Base-by-base conservation (phyloP, 35 echinoderm and acorn worm species). In the Acanthaster planci region DNA sequence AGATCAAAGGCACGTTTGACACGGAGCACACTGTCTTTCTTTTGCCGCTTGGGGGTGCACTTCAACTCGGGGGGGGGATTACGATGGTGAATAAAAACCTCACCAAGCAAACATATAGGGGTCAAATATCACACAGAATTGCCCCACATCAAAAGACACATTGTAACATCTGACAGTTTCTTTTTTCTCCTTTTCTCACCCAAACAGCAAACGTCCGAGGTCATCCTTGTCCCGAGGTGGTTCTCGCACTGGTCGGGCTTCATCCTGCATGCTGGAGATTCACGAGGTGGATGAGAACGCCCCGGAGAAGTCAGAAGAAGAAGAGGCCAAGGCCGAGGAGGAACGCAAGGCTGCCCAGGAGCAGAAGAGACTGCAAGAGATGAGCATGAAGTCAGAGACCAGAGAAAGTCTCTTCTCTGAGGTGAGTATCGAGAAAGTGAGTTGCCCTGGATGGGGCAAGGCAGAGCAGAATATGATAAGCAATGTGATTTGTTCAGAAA, bases 201-300 rank as follows among this genome's bases (percentile, higher is more conserved):
- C n/a, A n/a, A n/a, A n/a, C 95, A 98, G 95, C 35, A 98, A 94
- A 55, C 85, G 95, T 37, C 95, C 95, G 6, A 98, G 91, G 51
- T 98, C 95, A 7, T 91, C 92, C 0, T 86, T 98, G 23, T 93
- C 92, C 0, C 86, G 92, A 40, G 93, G 93, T 7, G 95, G 80
- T 37, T 90, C 92, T 18, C 64, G 87, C 29, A 51, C 90, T 19
- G 75, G 87, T 18, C 85, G 89, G 16, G 68, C 80, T 39, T 89
- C 95, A 34, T 80, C 93, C 2, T 52, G 81, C 14, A 98, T 98
- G 95, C 85, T 87, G 22, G 95, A 93, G 78, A 98, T 98, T 18
- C 39, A 53, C 23, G 95, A 98, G 51, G 85, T 82, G 16, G 95
- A 98, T 67, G 95, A 98, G 40, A 88, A 97, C 84, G 85, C 87